These are phyloP conservation scores for Ormyrus pomaceus DNA, from an alignment of 2,888 invertebrate species.

Conservation along the genomic window DNA sequence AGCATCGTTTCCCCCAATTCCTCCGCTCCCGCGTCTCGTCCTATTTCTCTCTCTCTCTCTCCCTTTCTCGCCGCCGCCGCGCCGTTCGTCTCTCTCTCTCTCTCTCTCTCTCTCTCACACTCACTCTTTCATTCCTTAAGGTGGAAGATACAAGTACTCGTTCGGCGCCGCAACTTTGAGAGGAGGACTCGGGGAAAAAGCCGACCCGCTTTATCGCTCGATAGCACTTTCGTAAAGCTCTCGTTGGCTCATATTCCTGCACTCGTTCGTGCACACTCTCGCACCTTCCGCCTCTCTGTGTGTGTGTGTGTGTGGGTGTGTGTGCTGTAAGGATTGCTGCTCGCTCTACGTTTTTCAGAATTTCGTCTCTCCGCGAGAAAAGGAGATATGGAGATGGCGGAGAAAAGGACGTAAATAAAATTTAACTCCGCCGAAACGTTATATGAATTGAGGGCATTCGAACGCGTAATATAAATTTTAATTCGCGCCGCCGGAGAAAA, in stretches of 20 bases:
- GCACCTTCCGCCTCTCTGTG: too few species aligned
- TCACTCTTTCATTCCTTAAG: constrained; percentile 9
- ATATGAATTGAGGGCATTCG: too few species aligned
- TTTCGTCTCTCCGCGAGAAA: too few species aligned
- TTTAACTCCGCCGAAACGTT: too few species aligned
- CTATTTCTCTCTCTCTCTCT: neutral
- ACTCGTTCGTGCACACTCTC: too few species aligned
- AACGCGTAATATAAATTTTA: too few species aligned
- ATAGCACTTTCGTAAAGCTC: constrained; percentile 48
- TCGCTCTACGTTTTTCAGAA: too few species aligned
- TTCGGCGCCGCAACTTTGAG: constrained; percentile 12
- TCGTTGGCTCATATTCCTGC: neutral
- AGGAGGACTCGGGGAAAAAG: neutral
- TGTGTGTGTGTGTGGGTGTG: too few species aligned
- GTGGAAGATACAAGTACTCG: neutral
- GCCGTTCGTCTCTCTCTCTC: neutral
- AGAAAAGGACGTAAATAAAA: too few species aligned
- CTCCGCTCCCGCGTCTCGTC: neutral
- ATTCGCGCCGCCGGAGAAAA: too few species aligned
- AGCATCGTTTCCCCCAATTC: constrained; percentile 39
- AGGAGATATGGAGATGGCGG: too few species aligned
- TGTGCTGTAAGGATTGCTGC: too few species aligned
- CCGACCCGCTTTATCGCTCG: constrained; percentile 43
- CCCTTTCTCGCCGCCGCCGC: neutral
- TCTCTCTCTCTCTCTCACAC: neutral